Base-by-base conservation (phyloP, 2,113 vertebrate species). In the Leuciscus idus region DNA sequence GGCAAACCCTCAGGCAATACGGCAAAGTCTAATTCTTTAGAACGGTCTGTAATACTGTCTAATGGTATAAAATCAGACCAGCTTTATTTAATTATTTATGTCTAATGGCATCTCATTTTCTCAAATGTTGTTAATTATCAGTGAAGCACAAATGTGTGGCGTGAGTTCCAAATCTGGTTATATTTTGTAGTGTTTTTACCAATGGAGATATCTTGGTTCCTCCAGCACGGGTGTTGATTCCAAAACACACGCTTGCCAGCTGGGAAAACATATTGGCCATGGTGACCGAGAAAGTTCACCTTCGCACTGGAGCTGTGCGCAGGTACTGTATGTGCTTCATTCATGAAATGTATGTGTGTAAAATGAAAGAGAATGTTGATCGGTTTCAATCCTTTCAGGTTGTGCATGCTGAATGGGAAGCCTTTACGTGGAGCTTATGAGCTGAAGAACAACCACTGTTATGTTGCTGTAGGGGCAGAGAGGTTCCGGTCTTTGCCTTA, bases 171-270 rank as follows among this genome's bases (percentile, higher is more conserved):
- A 78, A 77, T 78, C 4, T 68, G 28, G n/a, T 86, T 85, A 1
- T 77, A 0, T 91, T 85, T 89, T 81, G 28, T 81, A 96, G 93
- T 83, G 92, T 96, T 90, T 96, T 96, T 88, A 95, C 93, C 85
- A 96, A 94, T 12, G 92, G 93, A 91, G 90, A 95, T 64, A 48
- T 94, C 13, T 92, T 94, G 79, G 89, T 90, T 77, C 90, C 93
- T 86, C 89, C 94, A 28, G 82, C 88, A 86, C 93, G 92, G 72
- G 90, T 96, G 57, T 85, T 95, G 1, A 92, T 96, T 83, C 93
- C 94, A 52, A 96, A 91, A 83, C 93, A 95, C 88, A 95, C 91
- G 23, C 91, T 93, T 0, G 93, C 61, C 74, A 95, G 89, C 61
- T 96, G 95, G 94, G 91, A 92, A 57, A 87, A 84, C 0, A 93